Base-by-base conservation (phyloP, 2,888 invertebrate species). In the Archaeoteleia sp. region DNA sequence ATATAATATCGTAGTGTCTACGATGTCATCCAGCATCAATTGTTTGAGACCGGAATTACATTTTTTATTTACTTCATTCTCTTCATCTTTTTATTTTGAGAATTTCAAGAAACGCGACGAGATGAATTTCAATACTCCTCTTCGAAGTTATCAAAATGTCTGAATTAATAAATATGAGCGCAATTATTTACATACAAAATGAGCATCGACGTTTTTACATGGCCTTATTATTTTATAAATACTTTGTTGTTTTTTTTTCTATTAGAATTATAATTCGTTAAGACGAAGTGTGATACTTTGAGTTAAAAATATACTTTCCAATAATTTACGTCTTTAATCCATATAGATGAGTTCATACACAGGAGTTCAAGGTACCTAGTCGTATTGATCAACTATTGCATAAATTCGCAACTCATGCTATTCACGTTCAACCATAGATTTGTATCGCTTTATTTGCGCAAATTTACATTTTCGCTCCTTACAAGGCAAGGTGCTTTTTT, bases 41-140 rank as follows among this genome's bases (percentile, higher is more conserved):
- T 62, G 35, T 17, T 23, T 40, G 40, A 79, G 78, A 77, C 82
- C 78, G 81, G 80, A 81, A 77, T 58, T n/a, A n/a, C n/a, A n/a
- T n/a, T n/a, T n/a, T n/a, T n/a, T n/a, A n/a, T n/a, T n/a, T n/a
- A n/a, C n/a, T n/a, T n/a, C n/a, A n/a, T n/a, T n/a, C n/a, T 17
- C 12, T 5, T 8, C 5, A 23, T 14, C n/a, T 29, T 6, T 9
- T 29, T 14, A 35, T 20, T 27, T 45, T 35, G 32, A 39, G 32
- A 46, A 40, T 17, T 46, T 48, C 54, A 62, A 40, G 63, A 49
- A 49, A 49, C 51, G 49, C 55, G 10, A 40, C 35, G 34, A 34
- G 20, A 42, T 20, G 17, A 57, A 32, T 46, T 32, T 2, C 17
- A n/a, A 45, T 23, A 17, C 9, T 10, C 17, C 35, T 35, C 8